Evolutionary conservation across 2,888 invertebrate species (phyloP).

Genomic region (Chymomyza amoena): DNA sequence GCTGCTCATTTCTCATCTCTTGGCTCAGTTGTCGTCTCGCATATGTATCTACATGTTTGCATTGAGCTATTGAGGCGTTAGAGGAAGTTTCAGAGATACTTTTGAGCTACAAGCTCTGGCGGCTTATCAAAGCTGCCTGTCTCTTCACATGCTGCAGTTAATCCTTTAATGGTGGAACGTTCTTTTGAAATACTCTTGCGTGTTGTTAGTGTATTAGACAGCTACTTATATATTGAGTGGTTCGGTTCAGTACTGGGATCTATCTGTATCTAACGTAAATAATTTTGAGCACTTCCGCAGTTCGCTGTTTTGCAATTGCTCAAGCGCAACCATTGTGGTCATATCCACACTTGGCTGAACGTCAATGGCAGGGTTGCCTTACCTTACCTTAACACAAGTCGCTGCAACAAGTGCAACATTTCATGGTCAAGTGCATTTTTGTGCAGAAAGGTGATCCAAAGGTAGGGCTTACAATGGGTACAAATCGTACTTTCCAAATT

Average conservation of each 20-base stretch:
- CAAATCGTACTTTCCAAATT: neutral
- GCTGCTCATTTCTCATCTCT: conserved; percentile 38
- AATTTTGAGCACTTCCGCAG: conserved; percentile 48
- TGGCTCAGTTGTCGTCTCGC: conserved; percentile 47
- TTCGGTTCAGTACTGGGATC: too few relatives aligned
- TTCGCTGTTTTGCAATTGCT: conserved; percentile 17
- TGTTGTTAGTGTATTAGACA: neutral
- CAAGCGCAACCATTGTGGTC: conserved; percentile 36
- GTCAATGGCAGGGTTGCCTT: neutral
- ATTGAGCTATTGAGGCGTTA: conserved; percentile 18
- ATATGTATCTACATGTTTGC: conserved; percentile 42
- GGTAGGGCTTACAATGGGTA: neutral
- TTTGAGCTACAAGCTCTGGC: neutral
- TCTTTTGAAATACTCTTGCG: neutral
- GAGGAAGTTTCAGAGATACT: neutral
- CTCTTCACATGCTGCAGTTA: neutral
- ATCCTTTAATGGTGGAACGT: neutral
- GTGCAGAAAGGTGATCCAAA: neutral
- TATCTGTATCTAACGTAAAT: conserved; percentile 2
- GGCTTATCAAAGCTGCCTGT: neutral
- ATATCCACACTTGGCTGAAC: conserved; percentile 29
- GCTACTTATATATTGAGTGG: neutral
- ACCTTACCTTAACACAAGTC: neutral
- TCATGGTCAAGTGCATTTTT: conserved; percentile 6
- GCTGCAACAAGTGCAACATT: conserved; percentile 1